Evolutionary conservation across 2,113 vertebrate genomes (phyloP).

Genomic region (Kobus ellipsiprymnus): DNA sequence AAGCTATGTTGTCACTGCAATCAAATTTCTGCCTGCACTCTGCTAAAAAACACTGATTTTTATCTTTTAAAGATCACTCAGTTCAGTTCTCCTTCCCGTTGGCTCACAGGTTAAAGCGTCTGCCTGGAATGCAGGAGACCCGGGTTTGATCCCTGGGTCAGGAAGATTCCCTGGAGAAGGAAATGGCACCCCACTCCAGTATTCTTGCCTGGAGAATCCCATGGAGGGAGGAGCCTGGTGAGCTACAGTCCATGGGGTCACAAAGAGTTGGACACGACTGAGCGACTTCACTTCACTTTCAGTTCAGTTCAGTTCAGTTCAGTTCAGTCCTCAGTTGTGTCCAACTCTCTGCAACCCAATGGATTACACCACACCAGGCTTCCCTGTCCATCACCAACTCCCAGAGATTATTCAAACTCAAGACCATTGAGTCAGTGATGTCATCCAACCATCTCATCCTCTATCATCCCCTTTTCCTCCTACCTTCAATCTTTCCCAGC

Average conservation of each 20-base stretch:
- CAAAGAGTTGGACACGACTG: too few relatives aligned
- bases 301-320: not conserved
- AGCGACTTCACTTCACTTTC: too few relatives aligned
- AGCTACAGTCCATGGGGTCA: too few relatives aligned
- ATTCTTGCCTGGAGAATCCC: too few relatives aligned
- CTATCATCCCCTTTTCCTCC: not conserved
- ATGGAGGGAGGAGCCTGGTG: too few relatives aligned
- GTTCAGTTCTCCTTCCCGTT: not conserved
- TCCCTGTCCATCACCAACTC: not conserved
- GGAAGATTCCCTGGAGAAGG: too few relatives aligned
- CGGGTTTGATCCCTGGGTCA: too few relatives aligned
- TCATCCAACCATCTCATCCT: not conserved
- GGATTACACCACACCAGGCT: not conserved
- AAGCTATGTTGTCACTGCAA: fast-evolving
- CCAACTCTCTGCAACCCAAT: not conserved
- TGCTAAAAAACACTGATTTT: not conserved
- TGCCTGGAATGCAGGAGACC: too few relatives aligned
- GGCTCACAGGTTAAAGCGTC: too few relatives aligned
- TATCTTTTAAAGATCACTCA: not conserved
- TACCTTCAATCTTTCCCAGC: fast-evolving
- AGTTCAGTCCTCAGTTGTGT: not conserved
- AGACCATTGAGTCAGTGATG: not conserved
- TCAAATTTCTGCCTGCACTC: fast-evolving
- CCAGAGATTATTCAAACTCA: not conserved
- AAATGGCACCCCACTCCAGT: too few relatives aligned